A percentile compares a stretch with the other conserved stretches of the same genome.
These are phyloP conservation scores for Nineta flava DNA, from an alignment of 2,888 invertebrate genomes.

Conservation along the genomic window DNA sequence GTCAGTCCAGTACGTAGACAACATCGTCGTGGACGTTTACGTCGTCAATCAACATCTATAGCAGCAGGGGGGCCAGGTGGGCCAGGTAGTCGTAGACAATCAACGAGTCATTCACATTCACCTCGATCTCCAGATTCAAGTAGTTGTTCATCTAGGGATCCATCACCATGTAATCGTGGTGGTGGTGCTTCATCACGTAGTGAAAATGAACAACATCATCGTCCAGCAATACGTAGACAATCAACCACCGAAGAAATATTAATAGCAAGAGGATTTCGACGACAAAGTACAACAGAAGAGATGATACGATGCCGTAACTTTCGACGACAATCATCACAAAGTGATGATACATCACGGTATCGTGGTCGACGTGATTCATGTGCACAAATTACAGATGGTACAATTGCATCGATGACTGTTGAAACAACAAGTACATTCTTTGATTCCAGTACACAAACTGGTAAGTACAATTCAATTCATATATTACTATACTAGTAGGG, in stretches of 20 bases:
- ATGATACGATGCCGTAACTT: constrained; percentile 86
- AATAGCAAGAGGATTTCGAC: constrained; percentile 74
- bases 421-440: constrained; percentile 86
- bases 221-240: constrained; percentile 68
- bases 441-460: constrained; percentile 85
- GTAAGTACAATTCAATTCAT: constrained; percentile 34
- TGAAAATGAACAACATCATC: constrained; percentile 26
- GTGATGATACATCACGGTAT: constrained; percentile 59
- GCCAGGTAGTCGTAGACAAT: constrained; percentile 16
- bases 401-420: constrained; percentile 82
- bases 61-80: constrained; percentile 32
- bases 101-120: constrained; percentile 19
- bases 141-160: constrained; percentile 71
- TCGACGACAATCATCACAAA: constrained; percentile 77
- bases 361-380: constrained; percentile 69
- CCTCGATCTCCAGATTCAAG: constrained; percentile 54
- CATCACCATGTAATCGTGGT: constrained; percentile 58
- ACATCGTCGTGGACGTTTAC: constrained; percentile 42
- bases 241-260: constrained; percentile 85
- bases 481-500: neutral
- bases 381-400: constrained; percentile 82
- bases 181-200: constrained; percentile 24
- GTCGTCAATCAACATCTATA: constrained; percentile 68
- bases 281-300: constrained; percentile 83
- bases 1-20: constrained; percentile 60